phyloP scores from a whole-genome alignment of 2,797 vertebrate species.

The Pteropus rufus region DNA sequence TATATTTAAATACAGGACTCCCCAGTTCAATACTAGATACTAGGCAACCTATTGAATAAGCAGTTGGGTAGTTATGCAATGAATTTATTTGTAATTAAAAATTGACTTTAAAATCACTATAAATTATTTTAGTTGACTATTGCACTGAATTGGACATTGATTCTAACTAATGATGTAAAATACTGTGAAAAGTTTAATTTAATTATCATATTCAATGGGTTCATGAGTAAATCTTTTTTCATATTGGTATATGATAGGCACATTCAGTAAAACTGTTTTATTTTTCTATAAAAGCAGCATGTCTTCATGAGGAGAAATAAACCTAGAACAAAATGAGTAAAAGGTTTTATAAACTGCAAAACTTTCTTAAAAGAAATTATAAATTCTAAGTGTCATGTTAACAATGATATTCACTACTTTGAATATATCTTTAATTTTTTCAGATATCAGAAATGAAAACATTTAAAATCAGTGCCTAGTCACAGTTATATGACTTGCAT shows the following conservation, averaged over 20 bases:
- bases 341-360: background rate
- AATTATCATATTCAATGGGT: background rate
- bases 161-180: background rate
- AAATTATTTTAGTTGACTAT: slow-evolving; percentile 38
- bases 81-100: slow-evolving; percentile 51
- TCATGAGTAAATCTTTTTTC: background rate
- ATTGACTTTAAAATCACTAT: slow-evolving; percentile 30
- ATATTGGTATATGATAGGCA: background rate
- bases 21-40: background rate
- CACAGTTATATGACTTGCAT: background rate
- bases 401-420: background rate
- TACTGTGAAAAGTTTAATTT: background rate
- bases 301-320: background rate
- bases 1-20: background rate
- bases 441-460: background rate
- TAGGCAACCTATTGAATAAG: background rate
- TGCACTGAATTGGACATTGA: slow-evolving; percentile 43
- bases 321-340: background rate
- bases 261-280: background rate
- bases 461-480: background rate
- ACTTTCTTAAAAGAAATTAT: background rate
- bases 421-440: background rate
- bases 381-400: background rate
- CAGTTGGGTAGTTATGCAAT: background rate
- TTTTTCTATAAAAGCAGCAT: background rate